These are phyloP conservation scores for Numenius arquata DNA, from an alignment of 2,113 vertebrate species.

Conservation along the genomic window DNA sequence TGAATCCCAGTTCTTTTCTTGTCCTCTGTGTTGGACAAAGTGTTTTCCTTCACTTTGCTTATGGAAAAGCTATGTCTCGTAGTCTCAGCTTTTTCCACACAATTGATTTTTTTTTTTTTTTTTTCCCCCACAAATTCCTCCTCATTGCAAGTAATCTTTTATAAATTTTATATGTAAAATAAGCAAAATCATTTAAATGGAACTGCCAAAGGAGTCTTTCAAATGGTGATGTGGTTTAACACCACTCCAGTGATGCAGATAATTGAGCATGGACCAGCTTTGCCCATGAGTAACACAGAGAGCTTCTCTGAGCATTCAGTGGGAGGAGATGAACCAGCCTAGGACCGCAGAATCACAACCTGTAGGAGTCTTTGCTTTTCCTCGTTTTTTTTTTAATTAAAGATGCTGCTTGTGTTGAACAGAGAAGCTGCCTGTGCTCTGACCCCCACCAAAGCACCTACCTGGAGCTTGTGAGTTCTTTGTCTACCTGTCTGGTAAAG, in stretches of 20 bases:
- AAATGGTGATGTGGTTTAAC: background rate
- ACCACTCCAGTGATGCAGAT: background rate
- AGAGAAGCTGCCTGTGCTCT: background rate
- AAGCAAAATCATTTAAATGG: background rate
- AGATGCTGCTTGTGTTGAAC: background rate
- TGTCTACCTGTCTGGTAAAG: background rate
- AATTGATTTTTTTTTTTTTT: background rate
- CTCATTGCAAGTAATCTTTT: background rate
- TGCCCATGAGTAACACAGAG: background rate
- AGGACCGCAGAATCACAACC: background rate
- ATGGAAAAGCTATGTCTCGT: background rate
- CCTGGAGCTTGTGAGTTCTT: background rate
- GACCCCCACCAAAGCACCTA: accelerated
- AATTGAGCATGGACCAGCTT: background rate
- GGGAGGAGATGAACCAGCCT: background rate
- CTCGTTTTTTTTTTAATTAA: background rate
- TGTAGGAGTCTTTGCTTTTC: background rate
- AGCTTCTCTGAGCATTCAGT: background rate
- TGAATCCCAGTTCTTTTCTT: background rate
- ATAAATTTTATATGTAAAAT: background rate
- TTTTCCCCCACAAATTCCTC: background rate
- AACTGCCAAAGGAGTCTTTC: background rate
- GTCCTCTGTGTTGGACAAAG: background rate
- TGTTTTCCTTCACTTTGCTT: background rate
- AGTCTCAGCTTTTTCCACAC: background rate